Percentiles rank a stretch among this genome's conserved stretches.
Conservation (phyloP, 1,140 invertebrate species). For the Panagrolaimus sp. region DNA sequence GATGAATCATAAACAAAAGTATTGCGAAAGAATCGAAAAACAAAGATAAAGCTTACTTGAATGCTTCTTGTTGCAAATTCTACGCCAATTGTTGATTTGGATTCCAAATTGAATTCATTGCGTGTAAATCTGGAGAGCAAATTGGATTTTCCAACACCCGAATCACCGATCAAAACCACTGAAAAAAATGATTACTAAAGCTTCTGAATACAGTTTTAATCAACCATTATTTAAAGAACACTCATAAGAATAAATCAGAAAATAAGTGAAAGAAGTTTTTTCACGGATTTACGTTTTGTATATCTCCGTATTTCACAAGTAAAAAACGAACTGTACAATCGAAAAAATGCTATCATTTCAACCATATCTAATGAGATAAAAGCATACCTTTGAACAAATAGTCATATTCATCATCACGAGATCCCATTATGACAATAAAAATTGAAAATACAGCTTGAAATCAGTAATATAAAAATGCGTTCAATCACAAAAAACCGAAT, state of each 20-base stretch:
- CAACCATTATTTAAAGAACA: too few relatives aligned
- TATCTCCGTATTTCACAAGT: too few relatives aligned
- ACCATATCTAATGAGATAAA: slow-evolving; percentile 15
- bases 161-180: slow-evolving; percentile 99
- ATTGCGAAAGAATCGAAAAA: too few relatives aligned
- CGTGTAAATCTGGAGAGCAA: slow-evolving; percentile 95
- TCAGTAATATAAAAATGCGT: too few relatives aligned
- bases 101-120: slow-evolving; percentile 99
- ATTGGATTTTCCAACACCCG: slow-evolving; percentile 98
- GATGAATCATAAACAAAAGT: background rate
- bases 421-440: slow-evolving; percentile 40
- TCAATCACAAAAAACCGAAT: background rate
- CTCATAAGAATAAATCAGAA: too few relatives aligned
- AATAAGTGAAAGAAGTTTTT: too few relatives aligned
- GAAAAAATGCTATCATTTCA: too few relatives aligned
- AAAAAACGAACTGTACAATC: too few relatives aligned
- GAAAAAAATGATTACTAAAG: slow-evolving; percentile 59
- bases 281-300: too few relatives aligned
- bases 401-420: slow-evolving; percentile 76
- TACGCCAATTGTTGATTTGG: slow-evolving; percentile 99
- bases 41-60: slow-evolving; percentile 68
- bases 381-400: slow-evolving; percentile 98
- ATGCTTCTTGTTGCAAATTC: slow-evolving; percentile 99
- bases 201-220: too few relatives aligned
- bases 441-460: too few relatives aligned